Evolutionary conservation across 2,113 vertebrate genomes (phyloP).

Genomic region (Microtus oregoni): DNA sequence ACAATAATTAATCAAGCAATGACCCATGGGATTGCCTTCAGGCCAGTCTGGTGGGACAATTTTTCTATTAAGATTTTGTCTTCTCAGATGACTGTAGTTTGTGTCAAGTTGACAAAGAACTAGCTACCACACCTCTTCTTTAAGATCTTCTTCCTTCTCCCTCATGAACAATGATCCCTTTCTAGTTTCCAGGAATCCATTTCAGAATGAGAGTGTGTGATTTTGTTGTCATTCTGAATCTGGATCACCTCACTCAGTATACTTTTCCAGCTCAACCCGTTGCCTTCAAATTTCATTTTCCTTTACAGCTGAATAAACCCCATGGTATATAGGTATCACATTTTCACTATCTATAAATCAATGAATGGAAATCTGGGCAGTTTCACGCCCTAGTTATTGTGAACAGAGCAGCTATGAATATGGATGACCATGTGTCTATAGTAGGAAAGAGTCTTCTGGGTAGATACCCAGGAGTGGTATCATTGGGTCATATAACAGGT

Average conservation of each 20-base stretch:
- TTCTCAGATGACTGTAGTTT: neutral
- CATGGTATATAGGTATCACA: neutral
- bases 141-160: neutral
- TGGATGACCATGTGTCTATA: neutral
- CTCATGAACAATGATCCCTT: neutral
- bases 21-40: neutral
- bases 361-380: neutral
- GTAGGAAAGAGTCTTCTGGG: neutral
- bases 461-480: neutral
- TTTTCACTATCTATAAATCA: neutral
- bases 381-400: neutral
- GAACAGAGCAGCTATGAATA: neutral
- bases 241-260: neutral
- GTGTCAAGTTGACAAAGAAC: neutral
- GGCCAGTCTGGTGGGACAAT: neutral
- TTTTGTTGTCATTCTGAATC: neutral
- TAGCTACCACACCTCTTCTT: neutral
- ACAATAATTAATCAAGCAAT: neutral
- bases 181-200: neutral
- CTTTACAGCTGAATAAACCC: neutral
- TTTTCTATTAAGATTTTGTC: neutral
- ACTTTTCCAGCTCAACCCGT: neutral
- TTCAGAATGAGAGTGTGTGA: neutral
- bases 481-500: neutral
- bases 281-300: neutral